phyloP scores from a whole-genome alignment of 2,888 invertebrate species.

The Spatulosminthurus flaviceps region DNA sequence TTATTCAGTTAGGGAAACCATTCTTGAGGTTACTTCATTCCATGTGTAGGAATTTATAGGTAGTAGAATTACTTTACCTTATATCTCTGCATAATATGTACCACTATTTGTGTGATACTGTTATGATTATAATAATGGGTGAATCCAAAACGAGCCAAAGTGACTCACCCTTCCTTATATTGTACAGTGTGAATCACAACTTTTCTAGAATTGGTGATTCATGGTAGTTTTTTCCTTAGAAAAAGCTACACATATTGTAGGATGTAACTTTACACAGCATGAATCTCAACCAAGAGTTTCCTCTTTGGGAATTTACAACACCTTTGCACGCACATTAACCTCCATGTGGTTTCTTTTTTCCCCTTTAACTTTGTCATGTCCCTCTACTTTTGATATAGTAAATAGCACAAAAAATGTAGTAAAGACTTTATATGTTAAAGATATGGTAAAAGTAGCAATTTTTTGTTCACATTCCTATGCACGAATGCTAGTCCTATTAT shows the following conservation, averaged over 20 bases:
- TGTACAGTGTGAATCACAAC: constrained; percentile 5
- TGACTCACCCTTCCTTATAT: no score
- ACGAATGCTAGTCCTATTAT: no score
- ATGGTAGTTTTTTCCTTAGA: no score
- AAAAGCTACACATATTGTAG: no score
- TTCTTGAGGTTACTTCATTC: not conserved
- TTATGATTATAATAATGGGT: not conserved
- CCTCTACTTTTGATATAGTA: no score
- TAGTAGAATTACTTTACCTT: not conserved
- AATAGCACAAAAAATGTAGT: no score
- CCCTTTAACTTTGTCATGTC: no score
- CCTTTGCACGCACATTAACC: constrained; percentile 43
- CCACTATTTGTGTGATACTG: no score
- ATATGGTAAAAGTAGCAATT: no score
- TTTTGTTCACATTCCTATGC: no score
- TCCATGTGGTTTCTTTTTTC: not conserved
- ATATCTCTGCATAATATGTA: no score
- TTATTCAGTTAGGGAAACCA: constrained; percentile 1
- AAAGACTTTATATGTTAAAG: no score
- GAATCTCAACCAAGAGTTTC: not conserved
- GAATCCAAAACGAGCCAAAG: not conserved
- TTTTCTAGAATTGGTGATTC: constrained; percentile 7
- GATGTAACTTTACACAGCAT: not conserved
- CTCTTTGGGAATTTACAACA: constrained; percentile 31
- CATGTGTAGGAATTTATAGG: not conserved